A percentile compares a stretch with the other conserved stretches of the same genome.
phyloP scores from a whole-genome alignment of 2,113 vertebrate species.

The Oenanthe melanoleuca region DNA sequence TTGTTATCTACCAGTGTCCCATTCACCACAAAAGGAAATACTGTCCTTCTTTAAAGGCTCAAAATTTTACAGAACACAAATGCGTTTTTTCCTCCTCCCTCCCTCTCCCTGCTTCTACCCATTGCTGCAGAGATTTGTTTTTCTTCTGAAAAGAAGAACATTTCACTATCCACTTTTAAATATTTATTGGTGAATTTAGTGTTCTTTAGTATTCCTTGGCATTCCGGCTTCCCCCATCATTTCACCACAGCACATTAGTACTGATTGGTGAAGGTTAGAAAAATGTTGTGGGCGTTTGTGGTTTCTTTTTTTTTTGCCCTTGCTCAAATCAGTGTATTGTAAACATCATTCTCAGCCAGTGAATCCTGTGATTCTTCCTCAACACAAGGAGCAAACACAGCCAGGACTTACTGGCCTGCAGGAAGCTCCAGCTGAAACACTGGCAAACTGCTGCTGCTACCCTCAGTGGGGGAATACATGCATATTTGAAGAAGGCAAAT shows the following conservation, averaged over 20 bases:
- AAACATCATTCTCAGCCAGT: neutral
- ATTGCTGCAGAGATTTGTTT: neutral
- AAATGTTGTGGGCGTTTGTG: neutral
- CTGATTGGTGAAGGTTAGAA: neutral
- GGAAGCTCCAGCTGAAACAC: neutral
- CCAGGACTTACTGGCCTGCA: neutral
- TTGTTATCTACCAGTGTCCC: neutral
- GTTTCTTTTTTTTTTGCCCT: neutral
- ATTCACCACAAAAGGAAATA: neutral
- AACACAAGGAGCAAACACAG: neutral
- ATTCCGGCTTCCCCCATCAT: neutral
- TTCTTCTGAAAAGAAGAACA: neutral
- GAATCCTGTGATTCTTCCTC: neutral
- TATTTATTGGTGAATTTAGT: neutral
- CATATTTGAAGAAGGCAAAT: neutral
- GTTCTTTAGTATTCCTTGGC: neutral
- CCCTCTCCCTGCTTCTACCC: neutral
- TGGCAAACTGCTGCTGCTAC: neutral
- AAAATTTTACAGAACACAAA: neutral
- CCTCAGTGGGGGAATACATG: accelerated
- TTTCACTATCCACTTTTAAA: neutral
- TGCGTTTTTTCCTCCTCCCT: neutral
- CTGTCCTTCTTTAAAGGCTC: neutral
- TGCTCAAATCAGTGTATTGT: neutral
- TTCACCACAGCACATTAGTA: neutral